Base-by-base conservation (phyloP, 2,113 vertebrate genomes). In the Scomber japonicus region DNA sequence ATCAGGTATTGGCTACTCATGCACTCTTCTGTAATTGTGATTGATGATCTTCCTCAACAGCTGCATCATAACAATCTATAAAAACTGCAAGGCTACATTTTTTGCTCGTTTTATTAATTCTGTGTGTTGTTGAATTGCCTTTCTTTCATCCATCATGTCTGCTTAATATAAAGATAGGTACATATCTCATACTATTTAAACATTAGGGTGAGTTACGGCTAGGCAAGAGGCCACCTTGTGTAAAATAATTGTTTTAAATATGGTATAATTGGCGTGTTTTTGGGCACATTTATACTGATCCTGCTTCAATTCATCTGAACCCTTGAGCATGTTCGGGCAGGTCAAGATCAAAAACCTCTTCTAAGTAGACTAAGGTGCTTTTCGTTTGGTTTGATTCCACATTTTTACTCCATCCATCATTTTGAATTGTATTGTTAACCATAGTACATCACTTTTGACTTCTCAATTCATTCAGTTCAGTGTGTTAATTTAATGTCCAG, bases 301-400 rank as follows among this genome's bases (percentile, higher is more conserved):
- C 31, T 35, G 21, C 45, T 74, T 61, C 10, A 11, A 46, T 27
- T 49, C 14, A 48, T 44, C 1, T 51, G 13, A 53, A 44, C 19
- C 62, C 27, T 53, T 31, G 2, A 14, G 0, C 35, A 65, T 70
- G 5, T 30, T 24, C 53, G 11, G 59, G 46, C 11, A 50, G 40
- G 50, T 63, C 75, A 68, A 53, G 66, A 13, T 6, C 19, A 65
- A 45, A 17, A 71, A 64, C 51, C 21, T 66, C 5, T 40, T 70
- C 60, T 10, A 45, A 0, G 31, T 46, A 44, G 24, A 15, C 21
- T n/a, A 4, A 5, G 11, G 8, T 67, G 40, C 17, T 11, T 69
- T 56, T 30, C 21, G 21, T 21, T 21, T 21, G 21, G 6, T 27
- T 44, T 48, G 1, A 54, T 16, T 2, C 15, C 35, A 70, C 27